Evolutionary conservation across 2,797 vertebrate genomes (phyloP).

Genomic region (Rhynchonycteris naso): DNA sequence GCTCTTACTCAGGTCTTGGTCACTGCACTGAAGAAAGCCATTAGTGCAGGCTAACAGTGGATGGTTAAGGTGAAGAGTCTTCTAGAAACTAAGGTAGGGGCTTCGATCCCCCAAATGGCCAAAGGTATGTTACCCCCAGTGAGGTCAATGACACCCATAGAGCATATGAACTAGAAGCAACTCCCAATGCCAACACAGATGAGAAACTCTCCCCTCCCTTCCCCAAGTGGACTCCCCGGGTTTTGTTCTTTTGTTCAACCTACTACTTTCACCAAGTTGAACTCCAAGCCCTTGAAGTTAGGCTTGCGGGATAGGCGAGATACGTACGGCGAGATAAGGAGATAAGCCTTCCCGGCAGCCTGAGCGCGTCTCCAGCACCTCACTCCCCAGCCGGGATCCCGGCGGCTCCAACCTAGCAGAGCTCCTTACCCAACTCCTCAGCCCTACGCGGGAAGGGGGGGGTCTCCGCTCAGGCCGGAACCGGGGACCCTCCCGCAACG

Average conservation of each 20-base stretch:
- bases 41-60: not conserved
- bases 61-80: not conserved
- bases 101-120: not conserved
- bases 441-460: not conserved
- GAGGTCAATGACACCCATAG: not conserved
- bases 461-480: not conserved
- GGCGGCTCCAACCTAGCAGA: not conserved
- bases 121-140: not conserved
- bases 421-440: not conserved
- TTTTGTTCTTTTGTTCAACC: conserved; percentile 24
- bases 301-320: not conserved
- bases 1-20: not conserved
- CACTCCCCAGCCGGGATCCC: not conserved
- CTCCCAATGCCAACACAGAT: not conserved
- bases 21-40: not conserved
- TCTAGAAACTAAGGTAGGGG: not conserved
- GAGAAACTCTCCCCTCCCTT: not conserved
- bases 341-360: conserved; percentile 59
- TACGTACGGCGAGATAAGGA: not conserved
- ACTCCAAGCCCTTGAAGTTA: not conserved
- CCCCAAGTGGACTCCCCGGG: not conserved
- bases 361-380: not conserved
- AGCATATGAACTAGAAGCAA: not conserved
- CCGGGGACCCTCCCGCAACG: not conserved
- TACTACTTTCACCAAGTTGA: conserved; percentile 38